These are phyloP conservation scores for Xanthorhoe designata DNA, from an alignment of 2,888 invertebrate species.

Conservation along the genomic window DNA sequence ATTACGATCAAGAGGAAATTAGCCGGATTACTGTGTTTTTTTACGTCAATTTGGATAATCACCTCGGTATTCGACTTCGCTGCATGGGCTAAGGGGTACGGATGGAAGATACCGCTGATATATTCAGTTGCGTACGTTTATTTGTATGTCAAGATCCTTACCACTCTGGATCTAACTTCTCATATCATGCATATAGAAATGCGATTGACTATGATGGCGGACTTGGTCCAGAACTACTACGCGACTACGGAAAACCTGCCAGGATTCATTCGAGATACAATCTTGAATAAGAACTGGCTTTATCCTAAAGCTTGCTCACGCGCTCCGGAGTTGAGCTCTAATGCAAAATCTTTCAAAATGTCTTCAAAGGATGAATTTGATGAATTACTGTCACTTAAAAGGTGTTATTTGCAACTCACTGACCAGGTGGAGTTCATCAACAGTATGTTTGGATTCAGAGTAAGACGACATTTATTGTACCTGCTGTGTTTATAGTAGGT, in stretches of 20 bases:
- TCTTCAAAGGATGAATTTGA: conserved; percentile 34
- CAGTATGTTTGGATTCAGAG: conserved; percentile 70
- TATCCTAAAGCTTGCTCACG: conserved; percentile 35
- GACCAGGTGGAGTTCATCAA: conserved; percentile 71
- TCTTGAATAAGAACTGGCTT: conserved; percentile 58
- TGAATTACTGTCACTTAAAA: conserved; percentile 57
- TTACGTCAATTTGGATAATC: conserved; percentile 54
- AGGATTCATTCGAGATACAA: conserved; percentile 45
- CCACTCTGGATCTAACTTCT: conserved; percentile 64
- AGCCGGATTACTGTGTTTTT: conserved; percentile 50
- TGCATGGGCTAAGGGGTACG: conserved; percentile 61
- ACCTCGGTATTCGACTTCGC: conserved; percentile 57
- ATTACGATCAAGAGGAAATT: conserved; percentile 52
- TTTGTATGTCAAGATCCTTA: conserved; percentile 68
- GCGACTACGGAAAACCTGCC: conserved; percentile 39
- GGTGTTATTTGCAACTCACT: conserved; percentile 66
- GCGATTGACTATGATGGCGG: conserved; percentile 59
- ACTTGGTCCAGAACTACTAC: conserved; percentile 56
- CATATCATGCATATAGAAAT: conserved; percentile 65
- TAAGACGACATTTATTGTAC: conserved; percentile 51
- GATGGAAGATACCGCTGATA: conserved; percentile 50
- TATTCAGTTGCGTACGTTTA: conserved; percentile 61
- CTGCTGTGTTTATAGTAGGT: not conserved
- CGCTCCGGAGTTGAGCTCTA: conserved; percentile 22
- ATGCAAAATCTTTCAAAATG: conserved; percentile 30